phyloP scores from a whole-genome alignment of 2,888 invertebrate species.

The Drosophila austrosaltans region DNA sequence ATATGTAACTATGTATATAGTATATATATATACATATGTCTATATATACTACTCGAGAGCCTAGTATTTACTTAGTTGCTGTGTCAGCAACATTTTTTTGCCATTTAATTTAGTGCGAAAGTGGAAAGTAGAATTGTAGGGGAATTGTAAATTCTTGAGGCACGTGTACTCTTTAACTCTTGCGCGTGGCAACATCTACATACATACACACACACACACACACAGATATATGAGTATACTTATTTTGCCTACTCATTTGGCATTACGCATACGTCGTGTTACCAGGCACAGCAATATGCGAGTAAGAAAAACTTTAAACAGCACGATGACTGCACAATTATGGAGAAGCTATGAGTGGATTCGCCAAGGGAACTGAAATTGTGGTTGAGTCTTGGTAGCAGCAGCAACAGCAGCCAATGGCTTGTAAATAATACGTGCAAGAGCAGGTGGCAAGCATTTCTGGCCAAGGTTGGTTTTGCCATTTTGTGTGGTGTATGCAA shows the following conservation, averaged over 20 bases:
- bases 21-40: slow-evolving; percentile 24
- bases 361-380: slow-evolving; percentile 32
- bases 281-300: slow-evolving; percentile 51
- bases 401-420: slow-evolving; percentile 62
- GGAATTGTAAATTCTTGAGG: slow-evolving; percentile 33
- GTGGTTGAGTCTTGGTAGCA: slow-evolving; percentile 52
- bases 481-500: slow-evolving; percentile 39
- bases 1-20: slow-evolving; percentile 29
- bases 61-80: slow-evolving; percentile 39
- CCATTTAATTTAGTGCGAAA: slow-evolving; percentile 34
- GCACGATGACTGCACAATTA: slow-evolving; percentile 74
- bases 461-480: slow-evolving; percentile 38
- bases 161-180: slow-evolving; percentile 47
- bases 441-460: slow-evolving; percentile 21
- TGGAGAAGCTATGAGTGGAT: slow-evolving; percentile 20
- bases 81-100: slow-evolving; percentile 39
- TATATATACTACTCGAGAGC: slow-evolving; percentile 16
- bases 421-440: slow-evolving; percentile 64
- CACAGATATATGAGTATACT: slow-evolving; percentile 6
- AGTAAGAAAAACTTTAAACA: slow-evolving; percentile 61
- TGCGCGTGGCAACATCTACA: neutral
- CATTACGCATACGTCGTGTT: slow-evolving; percentile 63
- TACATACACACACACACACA: slow-evolving; percentile 25
- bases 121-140: slow-evolving; percentile 27
- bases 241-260: slow-evolving; percentile 61